A percentile compares a stretch with the other conserved stretches of the same genome.
phyloP scores from a whole-genome alignment of 2,113 vertebrate genomes.

The Eolophus roseicapilla region DNA sequence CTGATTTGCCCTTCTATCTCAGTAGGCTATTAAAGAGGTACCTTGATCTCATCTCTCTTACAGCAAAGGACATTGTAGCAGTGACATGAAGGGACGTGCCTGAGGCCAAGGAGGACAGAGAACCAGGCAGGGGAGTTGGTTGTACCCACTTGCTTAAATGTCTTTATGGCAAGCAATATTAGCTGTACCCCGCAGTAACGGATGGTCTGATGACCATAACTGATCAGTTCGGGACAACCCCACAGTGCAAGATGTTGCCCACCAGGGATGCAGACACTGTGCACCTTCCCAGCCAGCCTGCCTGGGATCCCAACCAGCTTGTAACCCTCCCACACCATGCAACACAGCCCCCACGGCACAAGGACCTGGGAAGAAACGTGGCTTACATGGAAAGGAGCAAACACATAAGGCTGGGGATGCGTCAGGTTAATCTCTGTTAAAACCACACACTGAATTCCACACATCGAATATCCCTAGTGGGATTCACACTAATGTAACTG shows the following conservation, averaged over 20 bases:
- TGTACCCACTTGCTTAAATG: background rate
- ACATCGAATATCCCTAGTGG: background rate
- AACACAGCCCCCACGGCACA: no score
- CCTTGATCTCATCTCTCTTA: background rate
- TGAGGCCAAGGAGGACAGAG: background rate
- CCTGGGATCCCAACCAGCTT: background rate
- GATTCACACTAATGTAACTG: background rate
- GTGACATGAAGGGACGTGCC: fast-evolving
- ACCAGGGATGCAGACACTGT: background rate
- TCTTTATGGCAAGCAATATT: background rate
- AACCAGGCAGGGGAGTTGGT: background rate
- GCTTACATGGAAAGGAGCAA: background rate
- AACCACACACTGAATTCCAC: background rate
- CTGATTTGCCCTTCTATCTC: background rate
- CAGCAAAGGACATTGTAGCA: background rate
- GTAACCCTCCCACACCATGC: background rate
- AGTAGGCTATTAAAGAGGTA: background rate
- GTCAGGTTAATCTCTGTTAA: background rate
- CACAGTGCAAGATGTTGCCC: background rate
- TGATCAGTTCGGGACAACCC: background rate
- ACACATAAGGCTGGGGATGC: fast-evolving
- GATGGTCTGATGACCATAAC: background rate
- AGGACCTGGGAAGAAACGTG: background rate
- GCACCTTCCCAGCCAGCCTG: background rate
- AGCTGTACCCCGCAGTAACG: background rate